Evolutionary conservation across 2,888 invertebrate genomes (phyloP).

Genomic region (Eristalis tenax): DNA sequence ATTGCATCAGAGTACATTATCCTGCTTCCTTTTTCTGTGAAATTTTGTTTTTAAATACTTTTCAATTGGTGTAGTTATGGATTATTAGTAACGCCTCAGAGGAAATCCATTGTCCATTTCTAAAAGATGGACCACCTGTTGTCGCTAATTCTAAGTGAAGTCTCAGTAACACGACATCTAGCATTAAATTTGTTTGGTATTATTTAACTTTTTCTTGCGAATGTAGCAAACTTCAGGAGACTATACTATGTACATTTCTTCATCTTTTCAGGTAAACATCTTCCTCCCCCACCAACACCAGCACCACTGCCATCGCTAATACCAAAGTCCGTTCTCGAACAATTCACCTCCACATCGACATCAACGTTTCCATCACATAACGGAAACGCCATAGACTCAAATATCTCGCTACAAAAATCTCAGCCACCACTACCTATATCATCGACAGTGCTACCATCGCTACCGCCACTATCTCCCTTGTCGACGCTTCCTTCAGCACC

Average conservation of each 20-base stretch:
- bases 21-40: too few relatives aligned
- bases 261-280: slow-evolving; percentile 34
- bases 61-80: too few relatives aligned
- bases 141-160: too few relatives aligned
- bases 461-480: background rate
- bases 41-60: too few relatives aligned
- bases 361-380: slow-evolving; percentile 28
- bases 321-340: slow-evolving; percentile 61
- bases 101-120: too few relatives aligned
- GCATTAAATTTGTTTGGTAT: too few relatives aligned
- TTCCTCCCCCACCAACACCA: slow-evolving; percentile 39
- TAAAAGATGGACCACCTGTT: too few relatives aligned
- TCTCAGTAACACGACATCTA: too few relatives aligned
- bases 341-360: slow-evolving; percentile 42
- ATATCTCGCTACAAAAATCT: slow-evolving; percentile 7
- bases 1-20: too few relatives aligned
- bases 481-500: background rate
- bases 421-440: slow-evolving; percentile 13
- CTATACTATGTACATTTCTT: background rate
- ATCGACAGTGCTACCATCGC: background rate
- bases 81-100: too few relatives aligned
- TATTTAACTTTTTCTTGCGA: too few relatives aligned
- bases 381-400: slow-evolving; percentile 17
- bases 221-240: too few relatives aligned
- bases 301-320: slow-evolving; percentile 69